Conservation (phyloP, 2,113 vertebrate genomes). For the Gorilla gorilla region DNA sequence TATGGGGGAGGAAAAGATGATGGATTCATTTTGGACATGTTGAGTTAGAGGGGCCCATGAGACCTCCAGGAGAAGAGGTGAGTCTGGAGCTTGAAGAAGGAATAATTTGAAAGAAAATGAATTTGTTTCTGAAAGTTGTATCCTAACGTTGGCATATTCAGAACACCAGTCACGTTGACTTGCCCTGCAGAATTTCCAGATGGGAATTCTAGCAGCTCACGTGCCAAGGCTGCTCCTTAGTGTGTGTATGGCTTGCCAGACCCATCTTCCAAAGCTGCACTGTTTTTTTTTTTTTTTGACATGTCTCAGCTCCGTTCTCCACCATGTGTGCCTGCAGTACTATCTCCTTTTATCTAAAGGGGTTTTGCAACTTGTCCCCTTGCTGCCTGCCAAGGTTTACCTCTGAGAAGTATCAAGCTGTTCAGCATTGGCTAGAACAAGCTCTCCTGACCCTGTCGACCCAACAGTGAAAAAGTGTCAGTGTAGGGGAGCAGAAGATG, state of each 20-base stretch:
- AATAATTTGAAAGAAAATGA: constrained; percentile 17
- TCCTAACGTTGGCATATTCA: background rate
- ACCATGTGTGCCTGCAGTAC: background rate
- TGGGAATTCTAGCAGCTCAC: constrained; percentile 20
- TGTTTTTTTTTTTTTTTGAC: background rate
- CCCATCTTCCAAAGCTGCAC: background rate
- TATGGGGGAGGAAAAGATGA: background rate
- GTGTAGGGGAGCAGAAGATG: background rate
- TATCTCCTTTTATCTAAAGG: constrained; percentile 5
- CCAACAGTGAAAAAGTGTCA: background rate
- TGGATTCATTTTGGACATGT: background rate
- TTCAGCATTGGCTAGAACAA: background rate
- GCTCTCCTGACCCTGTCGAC: background rate
- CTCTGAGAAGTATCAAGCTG: background rate
- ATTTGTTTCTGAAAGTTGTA: constrained; percentile 10
- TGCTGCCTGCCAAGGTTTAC: background rate
- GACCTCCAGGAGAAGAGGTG: background rate
- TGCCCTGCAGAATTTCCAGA: background rate
- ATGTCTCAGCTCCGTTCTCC: background rate
- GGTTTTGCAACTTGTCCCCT: background rate
- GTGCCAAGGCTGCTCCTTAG: background rate
- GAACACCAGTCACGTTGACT: constrained; percentile 13
- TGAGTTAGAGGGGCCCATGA: background rate
- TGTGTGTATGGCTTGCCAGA: background rate
- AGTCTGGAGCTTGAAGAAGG: background rate